Base-by-base conservation (phyloP, 2,888 invertebrate species). In the Pardosa pseudoannulata region DNA sequence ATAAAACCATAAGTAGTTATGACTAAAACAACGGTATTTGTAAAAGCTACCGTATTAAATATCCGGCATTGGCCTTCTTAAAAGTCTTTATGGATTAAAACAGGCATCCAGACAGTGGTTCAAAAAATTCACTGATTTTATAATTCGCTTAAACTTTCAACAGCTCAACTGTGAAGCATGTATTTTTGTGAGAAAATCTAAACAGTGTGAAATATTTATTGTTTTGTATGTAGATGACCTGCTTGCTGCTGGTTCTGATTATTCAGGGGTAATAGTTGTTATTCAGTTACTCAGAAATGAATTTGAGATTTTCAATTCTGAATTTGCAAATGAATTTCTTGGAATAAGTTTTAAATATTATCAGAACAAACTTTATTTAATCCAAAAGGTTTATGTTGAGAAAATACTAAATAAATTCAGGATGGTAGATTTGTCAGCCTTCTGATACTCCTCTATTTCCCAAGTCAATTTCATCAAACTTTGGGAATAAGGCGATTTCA, bases 11-110 rank as follows among this genome's bases (percentile, higher is more conserved):
- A n/a, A n/a, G n/a, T n/a, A n/a, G n/a, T n/a, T n/a, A n/a, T n/a
- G n/a, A n/a, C n/a, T n/a, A n/a, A n/a, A n/a, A n/a, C n/a, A n/a
- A n/a, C n/a, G n/a, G n/a, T n/a, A n/a, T n/a, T n/a, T n/a, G n/a
- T n/a, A n/a, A n/a, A n/a, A n/a, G n/a, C n/a, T n/a, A n/a, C n/a
- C 27, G 41, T 19, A 27, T 39, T 27, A 41, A 27, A 0, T 27
- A 27, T 27, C n/a, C n/a, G n/a, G n/a, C n/a, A n/a, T n/a, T n/a
- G n/a, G n/a, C n/a, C 56, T 56, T 73, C 31, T 56, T 56, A 56
- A 73, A 56, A 56, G 73, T 73, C 56, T 56, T 56, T 73, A 56
- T 56, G 73, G 73, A 73, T 56, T 73, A 41, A 29, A 73, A 19
- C 31, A 73, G 56, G 23, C 73, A 56, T 32, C 67, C 11, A 75